A percentile compares a stretch with the other conserved stretches of the same genome.
phyloP scores from a whole-genome alignment of 2,888 invertebrate species.

The Elmis aenea region DNA sequence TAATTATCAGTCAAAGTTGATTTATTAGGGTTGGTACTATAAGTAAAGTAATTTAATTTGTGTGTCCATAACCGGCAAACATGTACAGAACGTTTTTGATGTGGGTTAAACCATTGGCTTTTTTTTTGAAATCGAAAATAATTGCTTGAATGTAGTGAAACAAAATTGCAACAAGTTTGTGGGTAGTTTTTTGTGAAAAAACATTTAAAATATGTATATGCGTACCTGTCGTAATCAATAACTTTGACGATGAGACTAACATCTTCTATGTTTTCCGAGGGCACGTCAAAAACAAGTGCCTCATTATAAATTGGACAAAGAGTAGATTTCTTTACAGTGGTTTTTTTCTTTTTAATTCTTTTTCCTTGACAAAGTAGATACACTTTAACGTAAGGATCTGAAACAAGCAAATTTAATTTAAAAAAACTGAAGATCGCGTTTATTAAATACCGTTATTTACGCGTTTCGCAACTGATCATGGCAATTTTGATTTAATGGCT shows the following conservation, averaged over 20 bases:
- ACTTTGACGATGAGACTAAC: slow-evolving; percentile 79
- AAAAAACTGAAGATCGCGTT: slow-evolving; percentile 1
- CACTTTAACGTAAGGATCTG: slow-evolving; percentile 93
- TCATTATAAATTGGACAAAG: slow-evolving; percentile 90
- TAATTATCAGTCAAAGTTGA: too few species aligned
- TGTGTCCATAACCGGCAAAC: too few species aligned
- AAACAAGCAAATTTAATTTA: slow-evolving; percentile 26
- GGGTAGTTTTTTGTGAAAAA: background rate
- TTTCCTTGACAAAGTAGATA: slow-evolving; percentile 83
- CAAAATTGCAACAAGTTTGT: background rate
- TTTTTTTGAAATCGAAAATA: background rate
- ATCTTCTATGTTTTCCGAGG: slow-evolving; percentile 74
- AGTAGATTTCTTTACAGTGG: slow-evolving; percentile 82
- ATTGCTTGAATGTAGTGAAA: background rate
- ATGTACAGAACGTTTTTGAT: too few species aligned
- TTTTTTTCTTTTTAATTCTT: slow-evolving; percentile 89
- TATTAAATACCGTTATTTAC: too few species aligned
- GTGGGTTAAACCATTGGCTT: too few species aligned
- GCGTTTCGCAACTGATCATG: too few species aligned
- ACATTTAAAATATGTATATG: slow-evolving; percentile 6
- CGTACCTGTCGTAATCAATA: slow-evolving; percentile 84
- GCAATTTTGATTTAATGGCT: too few species aligned
- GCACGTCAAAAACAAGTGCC: slow-evolving; percentile 87
- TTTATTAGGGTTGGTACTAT: too few species aligned
- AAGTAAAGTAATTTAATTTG: too few species aligned